Base-by-base conservation (phyloP, 2,113 vertebrate species). In the Sylvilagus bachmani region DNA sequence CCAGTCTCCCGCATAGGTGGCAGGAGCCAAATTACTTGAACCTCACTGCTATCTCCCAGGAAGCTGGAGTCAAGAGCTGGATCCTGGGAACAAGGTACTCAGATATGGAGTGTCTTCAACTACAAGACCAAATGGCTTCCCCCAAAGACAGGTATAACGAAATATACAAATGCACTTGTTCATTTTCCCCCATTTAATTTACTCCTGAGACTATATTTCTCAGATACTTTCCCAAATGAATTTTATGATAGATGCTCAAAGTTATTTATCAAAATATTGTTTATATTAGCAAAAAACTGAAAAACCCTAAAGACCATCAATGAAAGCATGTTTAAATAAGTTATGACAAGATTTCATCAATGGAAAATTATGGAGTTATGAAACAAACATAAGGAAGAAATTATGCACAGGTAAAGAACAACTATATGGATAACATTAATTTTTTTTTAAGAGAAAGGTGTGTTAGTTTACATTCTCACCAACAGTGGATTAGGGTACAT, bases 231-330 rank as follows among this genome's bases (percentile, higher is more conserved):
- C 17, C 69, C 16, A 89, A 6, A 73, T 24, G 36, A 93, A 69
- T 44, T 36, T 27, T 33, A 87, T 69, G 25, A 83, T 70, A 0
- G 33, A 55, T 71, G 7, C 55, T 66, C 44, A 53, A 79, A 74
- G 24, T 61, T 84, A 86, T 24, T 91, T 87, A 74, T 29, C 66
- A 70, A 6, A 89, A 2, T 44, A 80, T 58, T 93, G 13, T 53
- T 88, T 91, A 6, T 67, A 62, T 71, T 53, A 73, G 36, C 16
- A 92, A 77, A 70, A 95, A 95, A 94, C 25, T 93, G 33, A 96
- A 78, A 91, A 88, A 86, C 1, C 24, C 73, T n/a, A 67, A 74
- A 92, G 67, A 3, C 25, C 58, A 93, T 93, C n/a, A 73, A 6
- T 83, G 31, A 14, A 36, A 21, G 73, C 4, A 3, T 77, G 5